Evolutionary conservation across 2,888 invertebrate species (phyloP), one percentile per base, ranked within the genome.

Genomic region (Tineola bisselliella): DNA sequence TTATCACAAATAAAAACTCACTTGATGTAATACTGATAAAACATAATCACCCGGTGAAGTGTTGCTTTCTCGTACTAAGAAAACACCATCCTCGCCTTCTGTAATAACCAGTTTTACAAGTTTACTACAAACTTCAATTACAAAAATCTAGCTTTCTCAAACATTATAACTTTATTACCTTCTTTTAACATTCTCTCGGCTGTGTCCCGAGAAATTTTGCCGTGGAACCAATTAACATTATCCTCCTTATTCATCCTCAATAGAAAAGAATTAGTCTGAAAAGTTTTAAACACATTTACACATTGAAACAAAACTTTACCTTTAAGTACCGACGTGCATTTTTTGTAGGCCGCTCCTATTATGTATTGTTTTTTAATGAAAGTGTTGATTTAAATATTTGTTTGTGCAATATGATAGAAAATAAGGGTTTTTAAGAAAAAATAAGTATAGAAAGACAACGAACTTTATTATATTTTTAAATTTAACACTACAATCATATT

Each of bases 41-140:
- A 96, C 97, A 86, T 93, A 97, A 81, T 97, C 96, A 43, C 96
- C 95, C 61, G 89, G 88, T 33, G 95, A 94, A 44, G 95, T 93
- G 66, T 92, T 92, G 78, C 97, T 96, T 72, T 96, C 94, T 66
- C 97, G 90, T 17, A 97, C 95, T 69, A 97, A 87, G 80, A 97
- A 98, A 64, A 93, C 89, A 54, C 97, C 96, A 89, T 94, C 91
- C 70, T 91, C 88, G 60, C 89, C 90, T 71, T 90, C 93, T 93
- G 75, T n/a, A 60, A 60, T 5, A 58, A 58, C 58, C 58, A 58
- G 58, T 58, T 13, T 8, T 31, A 58, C 48, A 19, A 48, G 17
- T 60, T 60, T 48, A 43, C 13, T 30, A 17, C n/a, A 33, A 4
- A 17, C 1, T 31, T 33, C 12, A 33, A 33, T 30, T 12, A 33